A percentile compares a stretch with the other conserved stretches of the same genome.
phyloP scores from a whole-genome alignment of 2,888 invertebrate genomes.

The Graphium colonna region DNA sequence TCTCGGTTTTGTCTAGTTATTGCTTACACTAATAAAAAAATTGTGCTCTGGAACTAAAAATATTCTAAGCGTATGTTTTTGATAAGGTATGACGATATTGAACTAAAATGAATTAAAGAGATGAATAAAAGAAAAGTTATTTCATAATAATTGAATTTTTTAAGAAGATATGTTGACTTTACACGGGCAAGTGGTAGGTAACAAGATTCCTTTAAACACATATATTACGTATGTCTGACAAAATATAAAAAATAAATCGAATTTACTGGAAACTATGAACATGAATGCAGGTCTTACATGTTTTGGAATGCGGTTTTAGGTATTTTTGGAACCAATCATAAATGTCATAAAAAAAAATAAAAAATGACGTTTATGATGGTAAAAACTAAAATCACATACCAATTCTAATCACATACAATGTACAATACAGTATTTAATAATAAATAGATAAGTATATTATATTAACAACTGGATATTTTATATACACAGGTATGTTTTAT shows the following conservation, averaged over 20 bases:
- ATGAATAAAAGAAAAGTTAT: slow-evolving; percentile 13
- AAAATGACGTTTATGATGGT: slow-evolving; percentile 3
- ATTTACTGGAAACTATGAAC: neutral
- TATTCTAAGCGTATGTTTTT: too few relatives aligned
- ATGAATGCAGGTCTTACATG: neutral
- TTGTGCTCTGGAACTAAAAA: too few relatives aligned
- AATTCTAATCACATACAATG: slow-evolving; percentile 34
- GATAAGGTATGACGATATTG: too few relatives aligned
- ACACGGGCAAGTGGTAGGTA: slow-evolving; percentile 15
- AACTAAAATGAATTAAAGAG: slow-evolving; percentile 9
- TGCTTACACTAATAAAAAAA: too few relatives aligned
- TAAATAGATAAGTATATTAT: too few relatives aligned
- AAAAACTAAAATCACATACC: slow-evolving; percentile 26
- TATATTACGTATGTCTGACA: neutral
- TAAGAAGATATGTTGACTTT: slow-evolving; percentile 17
- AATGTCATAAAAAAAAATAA: slow-evolving; percentile 20
- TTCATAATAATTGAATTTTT: slow-evolving; percentile 12
- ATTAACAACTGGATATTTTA: too few relatives aligned
- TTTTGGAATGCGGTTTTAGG: slow-evolving; percentile 18
- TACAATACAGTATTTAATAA: neutral
- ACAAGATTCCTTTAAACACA: slow-evolving; percentile 3
- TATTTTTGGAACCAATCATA: neutral
- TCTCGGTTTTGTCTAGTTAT: too few relatives aligned
- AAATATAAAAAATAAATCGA: neutral
- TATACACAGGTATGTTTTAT: too few relatives aligned